Evolutionary conservation across 2,888 invertebrate genomes (phyloP).

Genomic region (Ennomos erosarius): DNA sequence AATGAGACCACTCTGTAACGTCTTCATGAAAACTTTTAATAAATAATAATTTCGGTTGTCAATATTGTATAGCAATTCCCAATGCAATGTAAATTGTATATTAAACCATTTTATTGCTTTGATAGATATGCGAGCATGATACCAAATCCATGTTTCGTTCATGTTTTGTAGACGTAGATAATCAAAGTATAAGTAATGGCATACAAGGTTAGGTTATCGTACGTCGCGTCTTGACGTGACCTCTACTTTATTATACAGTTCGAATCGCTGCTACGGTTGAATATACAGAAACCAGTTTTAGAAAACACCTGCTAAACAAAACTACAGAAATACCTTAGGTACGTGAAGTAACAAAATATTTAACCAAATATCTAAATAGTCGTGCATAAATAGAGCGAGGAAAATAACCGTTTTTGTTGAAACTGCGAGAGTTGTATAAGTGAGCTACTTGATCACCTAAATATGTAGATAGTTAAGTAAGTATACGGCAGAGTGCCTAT

Average conservation of each 20-base stretch:
- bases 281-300: constrained; percentile 21
- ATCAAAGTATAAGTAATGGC: constrained; percentile 10
- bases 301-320: constrained; percentile 21
- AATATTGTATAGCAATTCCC: not conserved
- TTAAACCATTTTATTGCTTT: not conserved
- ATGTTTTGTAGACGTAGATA: constrained; percentile 4
- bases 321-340: constrained; percentile 13
- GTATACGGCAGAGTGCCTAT: constrained; percentile 62
- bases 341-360: constrained; percentile 1
- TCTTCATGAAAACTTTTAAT: constrained; percentile 3
- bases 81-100: too few species aligned
- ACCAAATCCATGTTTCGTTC: constrained; percentile 13
- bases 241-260: constrained; percentile 27
- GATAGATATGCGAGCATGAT: constrained; percentile 1
- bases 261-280: constrained; percentile 20
- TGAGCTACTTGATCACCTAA: constrained; percentile 56
- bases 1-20: constrained; percentile 1
- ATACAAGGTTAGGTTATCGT: constrained; percentile 29
- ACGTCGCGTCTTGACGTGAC: constrained; percentile 15
- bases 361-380: constrained; percentile 8
- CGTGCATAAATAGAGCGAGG: constrained; percentile 9
- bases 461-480: constrained; percentile 65
- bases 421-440: constrained; percentile 31
- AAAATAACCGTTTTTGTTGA: constrained; percentile 31
- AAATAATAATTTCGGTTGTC: not conserved